These are phyloP conservation scores for Amphiduros pacificus DNA, from an alignment of 2,888 invertebrate species.

Conservation along the genomic window DNA sequence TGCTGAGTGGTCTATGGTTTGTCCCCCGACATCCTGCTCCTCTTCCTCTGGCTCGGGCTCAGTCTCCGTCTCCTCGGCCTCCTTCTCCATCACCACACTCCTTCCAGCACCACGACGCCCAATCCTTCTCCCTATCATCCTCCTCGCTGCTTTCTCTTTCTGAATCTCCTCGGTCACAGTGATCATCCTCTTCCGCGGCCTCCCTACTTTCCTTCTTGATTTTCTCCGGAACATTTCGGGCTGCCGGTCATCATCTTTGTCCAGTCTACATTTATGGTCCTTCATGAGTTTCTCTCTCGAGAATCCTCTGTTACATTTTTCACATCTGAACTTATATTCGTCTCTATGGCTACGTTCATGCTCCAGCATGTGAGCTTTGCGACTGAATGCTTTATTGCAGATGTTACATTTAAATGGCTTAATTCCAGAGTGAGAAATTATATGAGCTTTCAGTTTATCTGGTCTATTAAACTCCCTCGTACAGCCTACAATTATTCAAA, in stretches of 20 bases:
- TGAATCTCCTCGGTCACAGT: slow-evolving; percentile 22
- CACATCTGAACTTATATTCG: slow-evolving; percentile 48
- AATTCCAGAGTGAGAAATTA: slow-evolving; percentile 66
- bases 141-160: no score
- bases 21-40: no score
- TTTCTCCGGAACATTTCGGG: not conserved
- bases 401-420: slow-evolving; percentile 56
- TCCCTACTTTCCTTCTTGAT: slow-evolving; percentile 14
- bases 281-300: slow-evolving; percentile 38
- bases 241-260: slow-evolving; percentile 7
- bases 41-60: no score
- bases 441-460: slow-evolving; percentile 67
- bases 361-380: slow-evolving; percentile 54
- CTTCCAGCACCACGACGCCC: no score
- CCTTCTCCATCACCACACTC: no score
- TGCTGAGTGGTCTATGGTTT: no score
- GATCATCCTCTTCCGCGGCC: slow-evolving; percentile 38
- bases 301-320: slow-evolving; percentile 50
- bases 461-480: slow-evolving; percentile 69
- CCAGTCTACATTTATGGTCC: slow-evolving; percentile 46
- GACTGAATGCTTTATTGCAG: slow-evolving; percentile 57
- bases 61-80: no score
- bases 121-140: no score
- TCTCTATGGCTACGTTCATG: slow-evolving; percentile 54
- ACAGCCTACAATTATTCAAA: slow-evolving; percentile 67